Conservation (phyloP, 2,888 invertebrate genomes). For the Cephus spinipes region DNA sequence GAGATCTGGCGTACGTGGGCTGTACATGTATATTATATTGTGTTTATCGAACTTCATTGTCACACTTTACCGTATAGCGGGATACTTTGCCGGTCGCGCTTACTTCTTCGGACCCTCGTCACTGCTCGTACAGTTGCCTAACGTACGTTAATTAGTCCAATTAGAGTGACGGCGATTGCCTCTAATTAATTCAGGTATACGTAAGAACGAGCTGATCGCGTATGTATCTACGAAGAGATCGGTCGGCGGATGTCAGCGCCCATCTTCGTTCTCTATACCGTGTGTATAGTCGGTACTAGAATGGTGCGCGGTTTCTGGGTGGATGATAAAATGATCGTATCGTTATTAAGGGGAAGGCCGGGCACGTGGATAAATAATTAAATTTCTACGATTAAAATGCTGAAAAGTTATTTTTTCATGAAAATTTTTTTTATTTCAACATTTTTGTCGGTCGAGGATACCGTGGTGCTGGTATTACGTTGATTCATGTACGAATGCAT, state of each 20-base stretch:
- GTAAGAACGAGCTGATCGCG: conserved; percentile 38
- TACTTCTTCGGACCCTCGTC: neutral
- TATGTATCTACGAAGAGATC: conserved; percentile 41
- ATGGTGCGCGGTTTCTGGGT: neutral
- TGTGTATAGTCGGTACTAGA: neutral
- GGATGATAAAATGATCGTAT: neutral
- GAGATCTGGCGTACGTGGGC: neutral
- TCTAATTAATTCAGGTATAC: conserved; percentile 52
- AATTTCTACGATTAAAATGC: neutral
- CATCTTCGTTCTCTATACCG: neutral
- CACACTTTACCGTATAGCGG: neutral
- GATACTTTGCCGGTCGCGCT: neutral
- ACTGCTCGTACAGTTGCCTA: conserved; percentile 3
- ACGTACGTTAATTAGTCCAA: conserved; percentile 52
- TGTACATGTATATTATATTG: neutral
- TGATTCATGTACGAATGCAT: too few species aligned
- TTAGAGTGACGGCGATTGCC: conserved; percentile 54
- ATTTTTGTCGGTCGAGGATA: too few species aligned
- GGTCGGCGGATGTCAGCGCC: conserved; percentile 27
- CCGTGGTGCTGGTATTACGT: too few species aligned
- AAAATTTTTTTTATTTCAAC: too few species aligned
- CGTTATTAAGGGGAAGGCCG: neutral
- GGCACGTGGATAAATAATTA: neutral
- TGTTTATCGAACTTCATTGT: neutral
- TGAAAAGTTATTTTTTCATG: too few species aligned